Evolutionary conservation across 2,113 vertebrate genomes (phyloP).

Genomic region (Alexandromys fortis): DNA sequence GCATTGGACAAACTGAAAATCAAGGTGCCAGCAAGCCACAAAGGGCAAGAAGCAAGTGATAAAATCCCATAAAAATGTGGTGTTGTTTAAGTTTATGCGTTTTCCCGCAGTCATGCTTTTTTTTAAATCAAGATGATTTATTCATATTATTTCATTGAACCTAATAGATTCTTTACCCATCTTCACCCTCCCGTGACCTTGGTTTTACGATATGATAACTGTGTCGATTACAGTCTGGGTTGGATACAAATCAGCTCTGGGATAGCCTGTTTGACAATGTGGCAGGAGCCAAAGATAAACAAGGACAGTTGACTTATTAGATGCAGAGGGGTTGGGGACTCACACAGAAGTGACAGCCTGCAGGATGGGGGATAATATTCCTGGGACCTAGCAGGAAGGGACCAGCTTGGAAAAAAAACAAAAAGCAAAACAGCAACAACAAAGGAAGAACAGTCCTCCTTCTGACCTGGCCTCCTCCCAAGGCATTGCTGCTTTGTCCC

Average conservation of each 20-base stretch:
- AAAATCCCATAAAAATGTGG: slow-evolving; percentile 37
- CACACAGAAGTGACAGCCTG: background rate
- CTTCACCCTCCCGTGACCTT: slow-evolving; percentile 61
- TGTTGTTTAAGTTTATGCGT: slow-evolving; percentile 53
- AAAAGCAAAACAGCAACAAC: background rate
- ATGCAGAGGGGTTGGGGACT: background rate
- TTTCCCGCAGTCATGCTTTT: slow-evolving; percentile 53
- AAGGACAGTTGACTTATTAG: background rate
- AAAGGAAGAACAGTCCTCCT: background rate
- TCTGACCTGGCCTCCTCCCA: background rate
- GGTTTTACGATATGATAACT: slow-evolving; percentile 71
- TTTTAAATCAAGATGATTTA: slow-evolving; percentile 64
- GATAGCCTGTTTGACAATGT: slow-evolving; percentile 46
- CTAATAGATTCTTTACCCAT: slow-evolving; percentile 60
- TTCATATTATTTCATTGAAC: slow-evolving; percentile 64
- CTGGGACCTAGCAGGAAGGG: background rate
- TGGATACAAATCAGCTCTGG: slow-evolving; percentile 68
- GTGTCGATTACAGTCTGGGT: background rate
- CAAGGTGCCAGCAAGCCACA: background rate
- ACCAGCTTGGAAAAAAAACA: background rate
- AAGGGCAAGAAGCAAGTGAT: background rate
- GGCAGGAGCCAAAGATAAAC: background rate
- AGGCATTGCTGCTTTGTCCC: background rate
- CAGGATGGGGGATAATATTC: background rate
- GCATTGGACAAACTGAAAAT: background rate